Evolutionary conservation across 1,140 invertebrate species (phyloP).

Genomic region (Platyura marginata): DNA sequence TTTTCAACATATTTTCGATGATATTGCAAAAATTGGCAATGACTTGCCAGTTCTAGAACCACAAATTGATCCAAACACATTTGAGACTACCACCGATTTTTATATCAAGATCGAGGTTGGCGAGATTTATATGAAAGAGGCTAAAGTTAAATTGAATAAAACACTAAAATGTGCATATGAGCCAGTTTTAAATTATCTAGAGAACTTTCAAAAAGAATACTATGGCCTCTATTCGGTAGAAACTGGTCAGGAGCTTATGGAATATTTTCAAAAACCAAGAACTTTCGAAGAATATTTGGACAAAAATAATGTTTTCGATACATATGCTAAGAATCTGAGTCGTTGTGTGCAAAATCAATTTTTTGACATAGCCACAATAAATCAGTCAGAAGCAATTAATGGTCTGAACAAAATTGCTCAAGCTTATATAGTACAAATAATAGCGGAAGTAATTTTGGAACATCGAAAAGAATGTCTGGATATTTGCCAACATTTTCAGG

Average conservation of each 20-base stretch:
- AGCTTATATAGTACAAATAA: conserved; percentile 27
- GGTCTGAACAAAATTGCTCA: conserved; percentile 26
- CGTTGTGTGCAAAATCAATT: conserved; percentile 39
- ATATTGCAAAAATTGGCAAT: conserved; percentile 23
- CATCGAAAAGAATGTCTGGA: conserved; percentile 35
- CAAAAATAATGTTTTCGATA: conserved; percentile 38
- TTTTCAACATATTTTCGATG: conserved; percentile 21
- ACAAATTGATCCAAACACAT: conserved; percentile 16
- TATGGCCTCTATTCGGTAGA: conserved; percentile 19
- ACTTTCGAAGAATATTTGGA: conserved; percentile 34
- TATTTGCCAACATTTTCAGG: conserved; percentile 43
- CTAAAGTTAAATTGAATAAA: conserved; percentile 14
- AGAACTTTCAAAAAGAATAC: conserved; percentile 18
- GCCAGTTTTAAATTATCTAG: conserved; percentile 21
- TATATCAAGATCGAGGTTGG: conserved; percentile 18
- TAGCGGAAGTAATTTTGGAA: conserved; percentile 25
- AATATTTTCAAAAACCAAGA: conserved; percentile 23
- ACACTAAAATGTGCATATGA: conserved; percentile 18
- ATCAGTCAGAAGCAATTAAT: conserved; percentile 27
- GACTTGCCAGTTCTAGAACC: conserved; percentile 27
- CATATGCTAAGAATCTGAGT: conserved; percentile 34
- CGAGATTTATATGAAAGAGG: conserved; percentile 12
- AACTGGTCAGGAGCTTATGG: conserved; percentile 12
- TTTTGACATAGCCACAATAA: conserved; percentile 32
- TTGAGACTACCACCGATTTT: conserved; percentile 6